Conservation (phyloP, 53 echinoderm and acorn worm species). For the Luidia sarsii region DNA sequence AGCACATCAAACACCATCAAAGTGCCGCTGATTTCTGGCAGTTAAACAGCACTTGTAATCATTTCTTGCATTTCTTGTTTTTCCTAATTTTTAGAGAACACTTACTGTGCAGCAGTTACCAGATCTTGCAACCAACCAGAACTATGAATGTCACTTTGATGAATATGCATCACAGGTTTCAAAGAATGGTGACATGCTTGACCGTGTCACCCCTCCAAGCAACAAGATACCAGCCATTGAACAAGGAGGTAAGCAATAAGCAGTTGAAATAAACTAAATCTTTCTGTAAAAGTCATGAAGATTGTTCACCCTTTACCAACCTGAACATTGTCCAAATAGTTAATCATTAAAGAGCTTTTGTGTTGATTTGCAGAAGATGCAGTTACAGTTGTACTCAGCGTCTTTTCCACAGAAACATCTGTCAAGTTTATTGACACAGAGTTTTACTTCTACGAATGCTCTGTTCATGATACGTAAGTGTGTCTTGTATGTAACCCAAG, state of each 20-base stretch:
- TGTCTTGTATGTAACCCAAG: too few relatives aligned
- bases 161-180: neutral
- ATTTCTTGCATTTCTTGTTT: neutral
- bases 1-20: too few relatives aligned
- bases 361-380: constrained; percentile 35
- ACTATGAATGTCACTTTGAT: constrained; percentile 51
- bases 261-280: neutral
- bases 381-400: constrained; percentile 66
- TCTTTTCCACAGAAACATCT: constrained; percentile 66
- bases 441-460: constrained; percentile 77
- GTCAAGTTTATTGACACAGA: constrained; percentile 64
- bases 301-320: neutral
- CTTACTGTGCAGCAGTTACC: constrained; percentile 79
- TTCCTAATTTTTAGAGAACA: constrained; percentile 54
- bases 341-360: too few relatives aligned
- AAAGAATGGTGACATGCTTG: constrained; percentile 10
- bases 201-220: constrained; percentile 1
- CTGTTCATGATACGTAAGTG: constrained; percentile 15
- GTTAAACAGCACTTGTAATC: neutral
- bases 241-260: constrained; percentile 30
- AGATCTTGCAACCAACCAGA: constrained; percentile 21
- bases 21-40: too few relatives aligned
- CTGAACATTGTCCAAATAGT: neutral
- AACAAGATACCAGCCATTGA: constrained; percentile 9
- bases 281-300: too few relatives aligned